Evolutionary conservation across 2,113 vertebrate species (phyloP), one percentile per base, ranked within the genome.

Genomic region (Orthonyx spaldingii): DNA sequence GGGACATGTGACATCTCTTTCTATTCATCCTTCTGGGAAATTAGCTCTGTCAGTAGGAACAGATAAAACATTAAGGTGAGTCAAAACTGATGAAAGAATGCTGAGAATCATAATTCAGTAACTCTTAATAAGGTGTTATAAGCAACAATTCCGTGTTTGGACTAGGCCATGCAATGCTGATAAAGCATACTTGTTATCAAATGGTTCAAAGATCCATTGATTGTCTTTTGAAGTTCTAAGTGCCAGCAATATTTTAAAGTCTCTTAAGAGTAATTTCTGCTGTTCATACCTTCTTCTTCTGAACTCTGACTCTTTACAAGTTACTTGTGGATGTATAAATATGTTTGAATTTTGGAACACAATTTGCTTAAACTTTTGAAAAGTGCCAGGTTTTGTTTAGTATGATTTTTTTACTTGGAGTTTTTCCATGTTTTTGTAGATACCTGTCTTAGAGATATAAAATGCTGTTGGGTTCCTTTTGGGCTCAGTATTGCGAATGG

Each of bases 11-110:
- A 98, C 98, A 27, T 99, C 98, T 33, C 97, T 99, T 90, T 99
- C 99, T 23, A 98, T 99, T 92, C 99, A 99, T 94, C 99, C 99
- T 3, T 99, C 99, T 60, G 99, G 99, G 90, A 99, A 99, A 96
- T 97, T 99, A 87, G 99, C 98, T 4, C 98, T 99, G 57, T 99
- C 99, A 46, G 99, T 99, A 1, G 99, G 99, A 70, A 99, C 99
- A 41, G 99, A 99, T 96, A 99, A 98, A 93, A 99, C 99, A 30
- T 97, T 99, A 84, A 98, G 99, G 99, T 99, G 91, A 97, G 97
- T 95, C 6, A 2, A 72, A 86, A 68, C 33, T 61, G 28, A 11
- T 44, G 21, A 66, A 77, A 24, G 18, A 86, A 72, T 46, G 46
- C 47, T 60, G 46, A 71, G 28, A 79, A 69, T 55, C 49, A 9